phyloP scores from a whole-genome alignment of 2,113 vertebrate genomes.

The Nycticebus coucang region DNA sequence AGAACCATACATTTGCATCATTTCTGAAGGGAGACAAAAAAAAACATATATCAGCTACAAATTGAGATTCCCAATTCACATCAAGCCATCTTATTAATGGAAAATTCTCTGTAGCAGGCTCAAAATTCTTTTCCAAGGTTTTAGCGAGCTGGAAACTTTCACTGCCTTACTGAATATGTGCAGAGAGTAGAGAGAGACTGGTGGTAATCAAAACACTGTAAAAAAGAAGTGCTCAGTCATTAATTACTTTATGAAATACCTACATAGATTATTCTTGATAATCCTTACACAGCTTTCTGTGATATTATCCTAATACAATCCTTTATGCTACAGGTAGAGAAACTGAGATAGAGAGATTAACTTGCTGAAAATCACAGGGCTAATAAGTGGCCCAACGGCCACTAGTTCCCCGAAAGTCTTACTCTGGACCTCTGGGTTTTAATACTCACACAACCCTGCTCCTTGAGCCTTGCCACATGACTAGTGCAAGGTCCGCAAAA shows the following conservation, averaged over 20 bases:
- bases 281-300: not conserved
- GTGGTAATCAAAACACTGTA: not conserved
- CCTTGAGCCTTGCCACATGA: not conserved
- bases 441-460: not conserved
- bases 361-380: not conserved
- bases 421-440: not conserved
- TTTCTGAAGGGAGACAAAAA: not conserved
- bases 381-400: not conserved
- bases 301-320: not conserved
- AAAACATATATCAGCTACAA: not conserved
- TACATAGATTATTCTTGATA: not conserved
- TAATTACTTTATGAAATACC: not conserved
- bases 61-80: not conserved
- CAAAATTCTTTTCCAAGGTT: not conserved
- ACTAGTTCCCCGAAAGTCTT: not conserved
- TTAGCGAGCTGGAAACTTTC: not conserved
- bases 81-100: not conserved
- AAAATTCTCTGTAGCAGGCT: not conserved
- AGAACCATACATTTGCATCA: not conserved
- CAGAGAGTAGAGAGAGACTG: not conserved
- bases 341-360: not conserved
- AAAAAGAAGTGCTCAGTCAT: not conserved
- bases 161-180: not conserved
- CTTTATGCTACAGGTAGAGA: not conserved
- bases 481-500: not conserved